phyloP scores from a whole-genome alignment of 2,797 vertebrate species.

The Paratrypauchen microcephalus region DNA sequence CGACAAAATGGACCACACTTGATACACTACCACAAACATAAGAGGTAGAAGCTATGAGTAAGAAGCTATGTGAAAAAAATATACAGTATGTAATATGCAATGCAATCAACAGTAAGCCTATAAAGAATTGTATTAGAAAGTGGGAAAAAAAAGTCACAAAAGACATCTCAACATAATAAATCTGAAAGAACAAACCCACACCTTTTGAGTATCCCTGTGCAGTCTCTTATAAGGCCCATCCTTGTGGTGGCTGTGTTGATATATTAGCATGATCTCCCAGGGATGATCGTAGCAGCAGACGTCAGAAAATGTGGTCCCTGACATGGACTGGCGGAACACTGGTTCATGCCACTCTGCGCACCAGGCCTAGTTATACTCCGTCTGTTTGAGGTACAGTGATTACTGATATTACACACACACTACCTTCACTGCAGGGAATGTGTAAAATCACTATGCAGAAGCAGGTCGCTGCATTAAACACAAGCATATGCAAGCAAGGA shows the following conservation, averaged over 20 bases:
- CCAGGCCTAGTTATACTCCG: slow-evolving; percentile 79
- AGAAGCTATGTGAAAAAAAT: background rate
- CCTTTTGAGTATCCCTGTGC: slow-evolving; percentile 8
- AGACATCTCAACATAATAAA: slow-evolving; percentile 20
- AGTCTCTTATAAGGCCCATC: slow-evolving; percentile 37
- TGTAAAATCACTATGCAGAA: slow-evolving; percentile 81
- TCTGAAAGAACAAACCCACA: slow-evolving; percentile 19
- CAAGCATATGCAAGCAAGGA: slow-evolving; percentile 79
- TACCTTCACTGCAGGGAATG: slow-evolving; percentile 78
- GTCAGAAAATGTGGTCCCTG: slow-evolving; percentile 32
- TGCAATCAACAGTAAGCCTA: background rate
- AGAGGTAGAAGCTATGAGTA: no score
- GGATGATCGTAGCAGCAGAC: slow-evolving; percentile 6
- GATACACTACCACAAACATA: slow-evolving; percentile 18
- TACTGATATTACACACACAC: slow-evolving; percentile 74
- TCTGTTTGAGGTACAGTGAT: slow-evolving; percentile 80
- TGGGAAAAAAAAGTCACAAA: background rate
- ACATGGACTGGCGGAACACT: slow-evolving; percentile 41
- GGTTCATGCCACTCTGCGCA: slow-evolving; percentile 62
- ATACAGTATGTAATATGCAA: background rate
- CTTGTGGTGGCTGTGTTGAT: slow-evolving; percentile 35
- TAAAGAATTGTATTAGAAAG: background rate
- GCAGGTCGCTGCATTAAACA: slow-evolving; percentile 81
- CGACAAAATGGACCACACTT: slow-evolving; percentile 39
- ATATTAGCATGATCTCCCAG: slow-evolving; percentile 28